A percentile compares a stretch with the other conserved stretches of the same genome.
phyloP scores from a whole-genome alignment of 1,140 invertebrate species.

The Melitaea cinxia region DNA sequence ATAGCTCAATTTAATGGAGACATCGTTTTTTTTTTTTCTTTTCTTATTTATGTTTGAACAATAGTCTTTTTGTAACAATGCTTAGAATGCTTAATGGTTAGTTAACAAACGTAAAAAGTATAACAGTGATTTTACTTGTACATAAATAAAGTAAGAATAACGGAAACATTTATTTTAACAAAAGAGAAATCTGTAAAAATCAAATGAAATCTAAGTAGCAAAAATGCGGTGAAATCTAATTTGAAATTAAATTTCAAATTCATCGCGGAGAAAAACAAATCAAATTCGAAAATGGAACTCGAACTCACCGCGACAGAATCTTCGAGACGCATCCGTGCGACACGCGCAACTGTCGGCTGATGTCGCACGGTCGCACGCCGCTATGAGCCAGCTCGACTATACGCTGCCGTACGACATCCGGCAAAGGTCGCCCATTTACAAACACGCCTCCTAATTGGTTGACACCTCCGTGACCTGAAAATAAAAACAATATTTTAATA shows the following conservation, averaged over 20 bases:
- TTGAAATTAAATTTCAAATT: neutral
- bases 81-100: neutral
- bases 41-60: neutral
- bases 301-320: constrained; percentile 95
- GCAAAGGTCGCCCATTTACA: constrained; percentile 96
- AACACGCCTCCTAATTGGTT: constrained; percentile 98
- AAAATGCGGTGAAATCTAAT: neutral
- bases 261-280: too few species aligned
- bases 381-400: constrained; percentile 98
- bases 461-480: constrained; percentile 94
- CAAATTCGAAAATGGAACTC: neutral
- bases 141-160: neutral
- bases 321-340: constrained; percentile 97
- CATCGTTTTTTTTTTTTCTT: constrained; percentile 15
- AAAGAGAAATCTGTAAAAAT: too few species aligned
- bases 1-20: constrained; percentile 26
- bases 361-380: constrained; percentile 97
- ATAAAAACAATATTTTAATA: neutral
- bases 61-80: neutral
- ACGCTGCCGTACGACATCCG: constrained; percentile 95
- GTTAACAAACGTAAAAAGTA: neutral
- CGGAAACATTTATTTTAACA: too few species aligned
- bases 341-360: constrained; percentile 93
- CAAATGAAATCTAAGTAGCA: neutral
- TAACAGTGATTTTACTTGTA: neutral